These are phyloP conservation scores for Lophochroa leadbeateri DNA, from an alignment of 2,113 vertebrate species.

Conservation along the genomic window DNA sequence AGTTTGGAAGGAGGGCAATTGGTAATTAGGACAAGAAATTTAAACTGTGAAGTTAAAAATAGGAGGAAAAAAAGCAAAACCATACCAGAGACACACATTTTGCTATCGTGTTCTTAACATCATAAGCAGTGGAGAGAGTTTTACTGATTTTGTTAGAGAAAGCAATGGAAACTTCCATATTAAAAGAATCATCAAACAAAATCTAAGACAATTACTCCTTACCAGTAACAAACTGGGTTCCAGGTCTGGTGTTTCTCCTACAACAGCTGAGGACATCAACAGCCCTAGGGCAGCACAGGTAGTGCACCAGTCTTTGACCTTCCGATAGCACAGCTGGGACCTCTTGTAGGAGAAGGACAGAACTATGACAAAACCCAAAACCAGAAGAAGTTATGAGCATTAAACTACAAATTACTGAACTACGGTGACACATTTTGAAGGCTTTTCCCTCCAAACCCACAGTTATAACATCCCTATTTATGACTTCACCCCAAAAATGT, in stretches of 20 bases:
- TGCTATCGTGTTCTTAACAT: not conserved
- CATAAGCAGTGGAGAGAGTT: not conserved
- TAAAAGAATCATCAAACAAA: not conserved
- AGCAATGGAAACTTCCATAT: not conserved
- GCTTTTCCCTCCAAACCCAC: not conserved
- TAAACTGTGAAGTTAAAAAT: not conserved
- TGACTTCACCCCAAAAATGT: not conserved
- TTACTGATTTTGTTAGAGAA: not conserved
- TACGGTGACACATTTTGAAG: not conserved
- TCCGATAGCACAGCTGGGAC: not conserved
- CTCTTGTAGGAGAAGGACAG: not conserved
- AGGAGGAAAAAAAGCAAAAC: not conserved
- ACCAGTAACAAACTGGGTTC: constrained; percentile 63
- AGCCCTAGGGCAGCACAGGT: constrained; percentile 49
- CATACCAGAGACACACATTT: not conserved
- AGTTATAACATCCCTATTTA: not conserved
- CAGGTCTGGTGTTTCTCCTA: constrained; percentile 58
- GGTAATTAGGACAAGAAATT: not conserved
- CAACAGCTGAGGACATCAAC: constrained; percentile 66
- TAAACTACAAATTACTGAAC: not conserved
- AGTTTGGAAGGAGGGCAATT: not conserved
- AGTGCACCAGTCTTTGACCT: not conserved
- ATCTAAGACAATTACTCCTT: not conserved
- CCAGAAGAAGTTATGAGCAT: not conserved
- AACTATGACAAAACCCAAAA: not conserved